Evolutionary conservation across 2,797 vertebrate genomes (phyloP), one percentile per base, ranked within the genome.

Genomic region (Anabas testudineus): DNA sequence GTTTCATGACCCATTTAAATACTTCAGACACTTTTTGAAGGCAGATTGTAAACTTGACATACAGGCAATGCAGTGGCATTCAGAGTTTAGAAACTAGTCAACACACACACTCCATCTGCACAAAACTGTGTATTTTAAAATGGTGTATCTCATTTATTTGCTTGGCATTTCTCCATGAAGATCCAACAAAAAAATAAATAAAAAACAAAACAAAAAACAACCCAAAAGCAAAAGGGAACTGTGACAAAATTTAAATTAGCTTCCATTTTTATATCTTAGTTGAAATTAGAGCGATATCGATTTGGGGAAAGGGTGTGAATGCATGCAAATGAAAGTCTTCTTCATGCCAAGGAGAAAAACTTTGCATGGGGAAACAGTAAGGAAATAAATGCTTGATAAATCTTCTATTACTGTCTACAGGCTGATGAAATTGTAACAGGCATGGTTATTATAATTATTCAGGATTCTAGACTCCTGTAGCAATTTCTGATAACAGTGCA

Each of bases 221-320:
- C 69, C 70, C 37, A 54, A 73, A 76, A 81, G 72, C 62, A 61
- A 75, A 75, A 71, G 39, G 64, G 61, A 82, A 51, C 76, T 60
- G 65, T 81, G 80, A 76, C 62, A 63, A 77, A 49, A 81, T 84
- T 81, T 71, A 71, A 81, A 87, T 84, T 70, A 78, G 67, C 62
- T 85, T 85, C 6, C 48, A 70, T 85, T 85, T 82, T 76, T 45
- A 69, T 49, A 65, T 81, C 56, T 64, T 67, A 56, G 59, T 67
- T 48, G 15, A 79, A 83, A 74, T 80, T 69, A 74, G 30, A 81
- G 59, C 0, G 26, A 74, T 80, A 42, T 83, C 80, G 76, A 80
- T 80, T 87, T 74, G 41, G 64, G 51, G 34, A 64, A 83, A 36
- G 64, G 64, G 24, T 76, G 63, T 62, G 46, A 72, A 57, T 19